phyloP scores from a whole-genome alignment of 2,888 invertebrate species.

The Rotaria sp. region DNA sequence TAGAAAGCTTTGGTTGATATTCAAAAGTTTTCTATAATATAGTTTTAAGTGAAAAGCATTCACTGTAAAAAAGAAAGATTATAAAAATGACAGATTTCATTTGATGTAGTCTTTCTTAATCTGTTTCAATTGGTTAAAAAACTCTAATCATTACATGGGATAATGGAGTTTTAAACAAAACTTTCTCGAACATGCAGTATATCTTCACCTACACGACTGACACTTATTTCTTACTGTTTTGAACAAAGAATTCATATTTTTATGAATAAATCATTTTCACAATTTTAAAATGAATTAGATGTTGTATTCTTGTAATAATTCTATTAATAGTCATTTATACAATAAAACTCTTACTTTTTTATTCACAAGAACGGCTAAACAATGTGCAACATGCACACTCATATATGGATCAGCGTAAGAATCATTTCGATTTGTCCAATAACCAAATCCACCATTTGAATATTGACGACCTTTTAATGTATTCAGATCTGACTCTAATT shows the following conservation, averaged over 20 bases:
- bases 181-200: not conserved
- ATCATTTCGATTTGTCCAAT: constrained; percentile 18
- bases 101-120: too few species aligned
- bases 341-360: not conserved
- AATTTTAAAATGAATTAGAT: not conserved
- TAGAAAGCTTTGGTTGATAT: not conserved
- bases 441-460: constrained; percentile 23
- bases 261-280: not conserved
- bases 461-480: not conserved
- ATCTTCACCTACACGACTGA: not conserved
- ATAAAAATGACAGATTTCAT: too few species aligned
- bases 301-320: not conserved
- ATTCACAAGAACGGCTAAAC: not conserved
- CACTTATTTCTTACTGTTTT: not conserved
- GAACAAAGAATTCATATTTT: not conserved
- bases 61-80: too few species aligned
- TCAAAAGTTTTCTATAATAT: not conserved
- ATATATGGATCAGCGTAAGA: not conserved
- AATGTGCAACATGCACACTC: not conserved
- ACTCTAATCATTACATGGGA: too few species aligned
- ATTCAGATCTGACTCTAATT: constrained; percentile 22
- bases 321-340: not conserved
- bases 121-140: too few species aligned
- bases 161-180: not conserved
- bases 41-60: not conserved